Conservation (phyloP, 2,888 invertebrate species). For the Callyntrura sp. region DNA sequence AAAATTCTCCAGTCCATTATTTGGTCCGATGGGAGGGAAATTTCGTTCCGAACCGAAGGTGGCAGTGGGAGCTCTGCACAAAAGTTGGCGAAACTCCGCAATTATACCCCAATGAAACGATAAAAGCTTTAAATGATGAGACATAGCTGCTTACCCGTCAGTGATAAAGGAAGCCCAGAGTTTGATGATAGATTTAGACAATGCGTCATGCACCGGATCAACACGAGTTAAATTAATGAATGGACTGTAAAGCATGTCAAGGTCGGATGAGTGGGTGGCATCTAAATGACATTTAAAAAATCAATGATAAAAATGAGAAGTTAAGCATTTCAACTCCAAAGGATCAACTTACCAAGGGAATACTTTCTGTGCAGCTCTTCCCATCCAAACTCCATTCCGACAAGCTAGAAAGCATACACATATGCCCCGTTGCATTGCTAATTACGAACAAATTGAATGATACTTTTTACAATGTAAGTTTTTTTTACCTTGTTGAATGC, state of each 20-base stretch:
- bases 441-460: too few relatives aligned
- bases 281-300: too few relatives aligned
- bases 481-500: constrained; percentile 57
- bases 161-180: constrained; percentile 67
- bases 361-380: constrained; percentile 56
- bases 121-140: too few relatives aligned
- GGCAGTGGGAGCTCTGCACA: constrained; percentile 36
- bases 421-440: too few relatives aligned
- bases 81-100: too few relatives aligned
- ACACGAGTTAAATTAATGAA: constrained; percentile 11
- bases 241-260: constrained; percentile 71
- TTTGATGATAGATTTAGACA: constrained; percentile 54
- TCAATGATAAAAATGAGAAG: too few relatives aligned
- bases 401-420: not conserved
- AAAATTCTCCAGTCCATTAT: constrained; percentile 34
- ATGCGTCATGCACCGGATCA: constrained; percentile 31
- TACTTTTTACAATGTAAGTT: too few relatives aligned
- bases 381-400: constrained; percentile 58
- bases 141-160: constrained; percentile 64
- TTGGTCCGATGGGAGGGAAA: constrained; percentile 43
- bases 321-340: too few relatives aligned
- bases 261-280: constrained; percentile 67
- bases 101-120: too few relatives aligned
- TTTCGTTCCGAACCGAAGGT: constrained; percentile 53
- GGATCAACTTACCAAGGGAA: constrained; percentile 54